Conservation (phyloP, 1,140 invertebrate genomes). For the Cydia strobilella region DNA sequence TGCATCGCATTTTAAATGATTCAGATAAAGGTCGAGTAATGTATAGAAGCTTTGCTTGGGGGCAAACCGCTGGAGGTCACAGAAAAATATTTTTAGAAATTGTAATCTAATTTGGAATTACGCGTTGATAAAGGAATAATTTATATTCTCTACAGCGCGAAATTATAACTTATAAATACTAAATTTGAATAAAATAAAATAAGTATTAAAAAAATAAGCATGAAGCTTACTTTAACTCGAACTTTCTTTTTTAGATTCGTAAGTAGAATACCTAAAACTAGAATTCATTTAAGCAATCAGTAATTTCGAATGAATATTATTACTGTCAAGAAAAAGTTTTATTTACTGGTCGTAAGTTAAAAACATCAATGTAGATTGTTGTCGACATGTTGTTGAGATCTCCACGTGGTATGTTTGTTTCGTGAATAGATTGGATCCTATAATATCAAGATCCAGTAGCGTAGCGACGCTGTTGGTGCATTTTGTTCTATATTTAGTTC, state of each 20-base stretch:
- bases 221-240: no score
- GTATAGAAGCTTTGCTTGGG: background rate
- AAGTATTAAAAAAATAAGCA: no score
- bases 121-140: background rate
- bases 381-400: background rate
- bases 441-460: slow-evolving; percentile 9
- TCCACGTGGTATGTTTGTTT: slow-evolving; percentile 11
- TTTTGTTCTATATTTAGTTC: slow-evolving; percentile 14
- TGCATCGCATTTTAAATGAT: background rate
- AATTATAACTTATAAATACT: no score
- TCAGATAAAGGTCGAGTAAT: background rate
- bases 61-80: background rate
- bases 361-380: background rate
- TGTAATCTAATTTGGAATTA: background rate
- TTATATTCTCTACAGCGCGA: no score
- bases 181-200: no score
- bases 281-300: background rate
- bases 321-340: no score
- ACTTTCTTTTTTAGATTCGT: no score
- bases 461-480: slow-evolving; percentile 28
- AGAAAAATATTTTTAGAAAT: slow-evolving; percentile 8
- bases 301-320: no score
- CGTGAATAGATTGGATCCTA: slow-evolving; percentile 6
- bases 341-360: no score
- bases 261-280: background rate